A percentile compares a stretch with the other conserved stretches of the same genome.
These are phyloP conservation scores for Hartigia nigra DNA, from an alignment of 2,888 invertebrate species.

Conservation along the genomic window DNA sequence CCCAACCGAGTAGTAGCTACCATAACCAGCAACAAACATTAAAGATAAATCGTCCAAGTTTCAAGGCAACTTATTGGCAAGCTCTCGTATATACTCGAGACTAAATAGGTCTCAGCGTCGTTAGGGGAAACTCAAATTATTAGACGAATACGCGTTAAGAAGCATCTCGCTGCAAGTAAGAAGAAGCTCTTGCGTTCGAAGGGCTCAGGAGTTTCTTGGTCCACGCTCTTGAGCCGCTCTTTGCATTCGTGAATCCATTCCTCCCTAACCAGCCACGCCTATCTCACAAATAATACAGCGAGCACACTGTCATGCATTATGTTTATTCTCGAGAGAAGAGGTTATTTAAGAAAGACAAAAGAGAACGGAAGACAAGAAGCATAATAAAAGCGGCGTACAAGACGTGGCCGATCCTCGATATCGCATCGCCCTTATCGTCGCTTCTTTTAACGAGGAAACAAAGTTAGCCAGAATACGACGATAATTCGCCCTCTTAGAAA, in stretches of 20 bases:
- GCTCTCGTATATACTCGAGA: slow-evolving; percentile 20
- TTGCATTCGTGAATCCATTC: not conserved
- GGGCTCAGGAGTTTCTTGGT: not conserved
- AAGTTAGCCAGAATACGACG: no score
- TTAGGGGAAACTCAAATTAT: slow-evolving; percentile 14
- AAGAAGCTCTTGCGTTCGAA: not conserved
- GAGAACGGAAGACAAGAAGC: not conserved
- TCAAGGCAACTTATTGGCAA: slow-evolving; percentile 40
- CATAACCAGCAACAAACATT: slow-evolving; percentile 39
- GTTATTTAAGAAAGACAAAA: no score
- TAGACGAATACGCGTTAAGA: slow-evolving; percentile 12
- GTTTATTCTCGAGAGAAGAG: no score
- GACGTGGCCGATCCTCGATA: not conserved
- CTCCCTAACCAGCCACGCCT: not conserved
- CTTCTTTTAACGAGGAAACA: not conserved
- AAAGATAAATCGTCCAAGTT: slow-evolving; percentile 59
- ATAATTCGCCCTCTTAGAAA: no score
- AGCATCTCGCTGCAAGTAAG: not conserved
- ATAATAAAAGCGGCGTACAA: not conserved
- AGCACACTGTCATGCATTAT: no score
- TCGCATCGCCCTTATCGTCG: not conserved
- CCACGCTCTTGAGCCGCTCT: not conserved
- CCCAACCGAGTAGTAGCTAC: slow-evolving; percentile 23
- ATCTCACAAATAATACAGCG: not conserved
- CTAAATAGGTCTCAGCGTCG: slow-evolving; percentile 13